Evolutionary conservation across 2,113 vertebrate species (phyloP).

Genomic region (Eolophus roseicapilla): DNA sequence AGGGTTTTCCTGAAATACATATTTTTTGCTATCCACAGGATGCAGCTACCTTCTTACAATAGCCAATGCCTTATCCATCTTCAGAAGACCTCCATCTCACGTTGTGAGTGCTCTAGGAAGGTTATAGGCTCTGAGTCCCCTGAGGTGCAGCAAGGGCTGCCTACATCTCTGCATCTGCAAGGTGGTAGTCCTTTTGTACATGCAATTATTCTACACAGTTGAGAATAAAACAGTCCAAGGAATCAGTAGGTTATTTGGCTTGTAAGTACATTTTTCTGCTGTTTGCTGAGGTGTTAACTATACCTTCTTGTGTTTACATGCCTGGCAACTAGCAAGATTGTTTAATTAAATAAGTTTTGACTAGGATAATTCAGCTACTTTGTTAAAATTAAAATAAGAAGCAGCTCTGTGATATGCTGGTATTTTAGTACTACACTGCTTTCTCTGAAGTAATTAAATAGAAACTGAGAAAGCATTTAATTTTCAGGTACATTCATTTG

Average conservation of each 20-base stretch:
- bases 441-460: not conserved
- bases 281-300: not conserved
- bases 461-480: not conserved
- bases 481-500: not conserved
- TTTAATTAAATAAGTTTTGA: not conserved
- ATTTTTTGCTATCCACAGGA: not conserved
- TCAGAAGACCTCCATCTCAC: not conserved
- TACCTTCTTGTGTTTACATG: not conserved
- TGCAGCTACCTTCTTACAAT: not conserved
- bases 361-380: not conserved
- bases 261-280: not conserved
- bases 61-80: not conserved
- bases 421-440: not conserved
- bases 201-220: not conserved
- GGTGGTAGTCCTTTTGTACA: rapidly evolving
- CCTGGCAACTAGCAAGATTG: not conserved
- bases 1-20: not conserved
- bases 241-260: not conserved
- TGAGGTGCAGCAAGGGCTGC: not conserved
- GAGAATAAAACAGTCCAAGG: not conserved
- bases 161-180: not conserved
- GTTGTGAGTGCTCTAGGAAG: not conserved
- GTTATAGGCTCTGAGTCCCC: not conserved
- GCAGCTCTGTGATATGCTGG: not conserved
- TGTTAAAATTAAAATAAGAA: not conserved